Evolutionary conservation across 1,140 invertebrate species (phyloP).

Genomic region (Trialeurodes vaporariorum): DNA sequence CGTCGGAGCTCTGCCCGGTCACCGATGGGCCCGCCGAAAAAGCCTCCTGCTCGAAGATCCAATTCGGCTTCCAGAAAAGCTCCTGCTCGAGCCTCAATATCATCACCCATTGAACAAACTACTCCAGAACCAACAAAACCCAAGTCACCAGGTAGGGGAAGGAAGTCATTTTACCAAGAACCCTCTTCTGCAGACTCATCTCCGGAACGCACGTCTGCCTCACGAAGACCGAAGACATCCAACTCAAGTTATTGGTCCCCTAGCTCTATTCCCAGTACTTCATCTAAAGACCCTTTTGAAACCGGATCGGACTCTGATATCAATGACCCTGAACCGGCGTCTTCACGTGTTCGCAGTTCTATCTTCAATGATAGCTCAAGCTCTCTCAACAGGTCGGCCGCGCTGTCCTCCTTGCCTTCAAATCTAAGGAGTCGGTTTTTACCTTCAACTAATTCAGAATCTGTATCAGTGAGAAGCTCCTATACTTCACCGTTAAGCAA

Average conservation of each 20-base stretch:
- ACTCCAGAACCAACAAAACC: constrained; percentile 12
- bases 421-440: constrained; percentile 4
- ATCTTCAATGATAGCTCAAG: background rate
- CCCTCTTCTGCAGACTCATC: background rate
- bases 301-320: constrained; percentile 16
- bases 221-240: background rate
- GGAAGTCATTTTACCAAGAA: background rate
- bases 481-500: background rate
- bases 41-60: background rate
- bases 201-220: background rate
- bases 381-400: background rate
- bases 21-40: background rate
- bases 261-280: background rate
- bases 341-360: background rate
- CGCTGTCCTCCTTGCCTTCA: background rate
- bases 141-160: constrained; percentile 11
- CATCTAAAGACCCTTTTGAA: constrained; percentile 7
- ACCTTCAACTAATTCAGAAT: constrained; percentile 4
- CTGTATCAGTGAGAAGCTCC: background rate
- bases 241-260: background rate
- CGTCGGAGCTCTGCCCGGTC: background rate
- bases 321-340: constrained; percentile 2
- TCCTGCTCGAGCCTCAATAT: constrained; percentile 9
- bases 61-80: constrained; percentile 2
- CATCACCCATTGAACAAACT: constrained; percentile 13